phyloP scores from a whole-genome alignment of 2,113 vertebrate species.

The Otocyon megalotis region DNA sequence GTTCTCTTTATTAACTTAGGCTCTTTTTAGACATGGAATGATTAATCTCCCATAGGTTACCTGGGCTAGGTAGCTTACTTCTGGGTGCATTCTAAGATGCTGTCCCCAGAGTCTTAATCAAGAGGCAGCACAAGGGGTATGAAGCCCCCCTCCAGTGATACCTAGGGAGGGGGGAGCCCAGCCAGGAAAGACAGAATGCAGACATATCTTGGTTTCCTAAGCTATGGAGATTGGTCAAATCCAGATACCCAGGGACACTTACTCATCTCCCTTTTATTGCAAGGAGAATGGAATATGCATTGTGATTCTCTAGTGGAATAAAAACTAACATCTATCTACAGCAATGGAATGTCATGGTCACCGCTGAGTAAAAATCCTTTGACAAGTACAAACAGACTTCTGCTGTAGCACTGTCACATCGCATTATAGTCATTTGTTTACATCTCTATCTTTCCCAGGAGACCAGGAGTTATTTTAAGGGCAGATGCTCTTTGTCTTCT shows the following conservation, averaged over 20 bases:
- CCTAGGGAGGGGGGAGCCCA: not conserved
- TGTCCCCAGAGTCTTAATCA: not conserved
- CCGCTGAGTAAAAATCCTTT: slow-evolving; percentile 53
- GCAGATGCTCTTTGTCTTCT: slow-evolving; percentile 44
- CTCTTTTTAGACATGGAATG: not conserved
- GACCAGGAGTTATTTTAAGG: not conserved
- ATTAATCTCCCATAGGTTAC: not conserved
- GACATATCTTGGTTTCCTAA: not conserved
- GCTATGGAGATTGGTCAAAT: not conserved
- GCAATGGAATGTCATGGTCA: slow-evolving; percentile 27
- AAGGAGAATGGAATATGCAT: not conserved
- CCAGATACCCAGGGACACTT: not conserved
- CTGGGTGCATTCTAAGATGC: not conserved
- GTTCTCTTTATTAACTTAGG: not conserved
- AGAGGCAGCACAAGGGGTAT: not conserved
- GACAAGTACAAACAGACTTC: slow-evolving; percentile 55
- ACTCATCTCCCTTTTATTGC: not conserved
- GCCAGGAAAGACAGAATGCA: not conserved
- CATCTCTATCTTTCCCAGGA: slow-evolving; percentile 45
- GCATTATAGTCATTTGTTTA: slow-evolving; percentile 45
- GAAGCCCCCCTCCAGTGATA: not conserved
- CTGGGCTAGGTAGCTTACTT: not conserved
- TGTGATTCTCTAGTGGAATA: slow-evolving; percentile 32
- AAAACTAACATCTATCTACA: slow-evolving; percentile 34
- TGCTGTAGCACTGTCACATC: slow-evolving; percentile 27